Conservation (phyloP, 2,888 invertebrate species). For the Acrocyrtus sp. region DNA sequence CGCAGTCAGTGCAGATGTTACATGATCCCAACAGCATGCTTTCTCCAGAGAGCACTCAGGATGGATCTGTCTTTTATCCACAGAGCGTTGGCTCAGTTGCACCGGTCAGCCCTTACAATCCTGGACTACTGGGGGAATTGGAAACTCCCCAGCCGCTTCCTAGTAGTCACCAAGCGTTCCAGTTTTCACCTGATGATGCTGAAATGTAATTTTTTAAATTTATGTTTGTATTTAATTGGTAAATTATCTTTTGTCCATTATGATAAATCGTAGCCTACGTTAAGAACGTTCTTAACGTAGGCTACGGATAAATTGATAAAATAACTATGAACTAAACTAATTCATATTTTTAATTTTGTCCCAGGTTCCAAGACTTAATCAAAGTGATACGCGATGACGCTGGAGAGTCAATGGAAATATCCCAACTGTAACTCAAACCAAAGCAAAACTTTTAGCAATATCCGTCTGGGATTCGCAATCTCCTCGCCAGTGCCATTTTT, state of each 20-base stretch:
- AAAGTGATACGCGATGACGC: background rate
- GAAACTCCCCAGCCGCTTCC: conserved; percentile 16
- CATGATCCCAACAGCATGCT: background rate
- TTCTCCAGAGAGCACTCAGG: too few species aligned
- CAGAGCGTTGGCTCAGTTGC: background rate
- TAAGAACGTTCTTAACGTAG: too few species aligned
- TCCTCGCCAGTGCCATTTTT: too few species aligned
- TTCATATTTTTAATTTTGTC: background rate
- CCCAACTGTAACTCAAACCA: too few species aligned
- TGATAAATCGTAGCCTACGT: too few species aligned
- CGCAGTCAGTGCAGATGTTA: background rate
- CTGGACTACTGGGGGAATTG: too few species aligned
- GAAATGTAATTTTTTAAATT: conserved; percentile 9
- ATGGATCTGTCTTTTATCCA: too few species aligned
- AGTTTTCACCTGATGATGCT: conserved; percentile 2
- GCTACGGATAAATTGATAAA: too few species aligned
- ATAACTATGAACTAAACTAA: too few species aligned
- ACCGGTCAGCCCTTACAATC: conserved; percentile 12
- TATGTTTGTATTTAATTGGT: background rate
- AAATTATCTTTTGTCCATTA: background rate
- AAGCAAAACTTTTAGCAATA: too few species aligned
- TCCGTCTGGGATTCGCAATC: too few species aligned
- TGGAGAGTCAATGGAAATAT: conserved; percentile 13
- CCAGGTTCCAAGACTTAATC: conserved; percentile 22
- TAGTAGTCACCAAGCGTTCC: conserved; percentile 2